phyloP scores from a whole-genome alignment of 2,888 invertebrate genomes.

The Agrypnus murinus region DNA sequence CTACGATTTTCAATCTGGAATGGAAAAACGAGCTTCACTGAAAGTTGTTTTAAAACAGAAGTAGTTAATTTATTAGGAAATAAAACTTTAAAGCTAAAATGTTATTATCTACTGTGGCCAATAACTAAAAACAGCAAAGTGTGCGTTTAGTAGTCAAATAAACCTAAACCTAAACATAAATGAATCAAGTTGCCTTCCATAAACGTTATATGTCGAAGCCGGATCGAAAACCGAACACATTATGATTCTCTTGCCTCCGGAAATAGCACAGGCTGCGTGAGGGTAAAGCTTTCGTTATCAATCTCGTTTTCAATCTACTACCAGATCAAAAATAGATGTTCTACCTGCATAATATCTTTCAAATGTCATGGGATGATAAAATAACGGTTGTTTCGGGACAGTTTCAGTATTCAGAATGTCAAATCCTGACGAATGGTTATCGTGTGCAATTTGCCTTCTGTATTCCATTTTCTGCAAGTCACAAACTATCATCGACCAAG shows the following conservation, averaged over 20 bases:
- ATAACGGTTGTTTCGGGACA: slow-evolving; percentile 28
- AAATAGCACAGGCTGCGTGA: slow-evolving; percentile 34
- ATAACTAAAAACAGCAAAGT: not conserved
- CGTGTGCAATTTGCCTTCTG: not conserved
- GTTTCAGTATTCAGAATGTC: slow-evolving; percentile 12
- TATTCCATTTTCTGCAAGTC: slow-evolving; percentile 2
- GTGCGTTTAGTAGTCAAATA: slow-evolving; percentile 10
- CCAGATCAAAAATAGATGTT: slow-evolving; percentile 40
- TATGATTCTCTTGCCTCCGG: slow-evolving; percentile 38
- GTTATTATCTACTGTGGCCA: too few species aligned
- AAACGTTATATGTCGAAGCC: slow-evolving; percentile 21
- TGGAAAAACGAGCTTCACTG: too few species aligned
- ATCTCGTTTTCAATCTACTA: slow-evolving; percentile 44
- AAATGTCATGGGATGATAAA: slow-evolving; percentile 37
- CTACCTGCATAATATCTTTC: slow-evolving; percentile 40
- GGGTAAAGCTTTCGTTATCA: slow-evolving; percentile 45
- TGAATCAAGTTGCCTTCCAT: slow-evolving; percentile 21
- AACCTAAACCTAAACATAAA: slow-evolving; percentile 7
- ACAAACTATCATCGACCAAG: slow-evolving; percentile 13
- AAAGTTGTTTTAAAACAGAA: too few species aligned
- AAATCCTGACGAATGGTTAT: slow-evolving; percentile 25
- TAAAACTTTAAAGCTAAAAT: too few species aligned
- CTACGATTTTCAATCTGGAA: too few species aligned
- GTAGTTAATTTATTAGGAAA: too few species aligned
- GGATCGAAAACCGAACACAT: slow-evolving; percentile 39